These are phyloP conservation scores for Odontocerum albicorne DNA, from an alignment of 2,888 invertebrate species.

Conservation along the genomic window DNA sequence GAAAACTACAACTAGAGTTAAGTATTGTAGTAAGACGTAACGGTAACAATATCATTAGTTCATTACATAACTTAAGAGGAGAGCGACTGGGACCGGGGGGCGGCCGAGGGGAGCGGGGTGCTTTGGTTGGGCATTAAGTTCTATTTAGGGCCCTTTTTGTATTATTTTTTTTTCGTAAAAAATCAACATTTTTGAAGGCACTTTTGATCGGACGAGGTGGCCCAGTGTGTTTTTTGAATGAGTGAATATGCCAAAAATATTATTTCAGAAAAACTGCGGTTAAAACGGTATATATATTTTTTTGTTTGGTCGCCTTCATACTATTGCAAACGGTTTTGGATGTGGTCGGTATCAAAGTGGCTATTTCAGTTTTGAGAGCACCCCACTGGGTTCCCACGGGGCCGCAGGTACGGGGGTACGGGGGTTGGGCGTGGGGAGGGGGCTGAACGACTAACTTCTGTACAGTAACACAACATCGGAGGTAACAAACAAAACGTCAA, in stretches of 20 bases:
- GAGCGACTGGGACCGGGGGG: slow-evolving; percentile 23
- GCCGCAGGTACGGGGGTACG: slow-evolving; percentile 4
- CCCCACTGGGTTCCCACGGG: slow-evolving; percentile 44
- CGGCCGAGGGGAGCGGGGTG: slow-evolving; percentile 45
- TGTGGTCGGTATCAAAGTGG: slow-evolving; percentile 60
- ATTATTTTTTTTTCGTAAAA: slow-evolving; percentile 77
- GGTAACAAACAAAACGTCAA: slow-evolving; percentile 27
- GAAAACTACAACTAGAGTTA: slow-evolving; percentile 34
- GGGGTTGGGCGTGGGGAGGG: neutral
- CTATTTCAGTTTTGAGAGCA: slow-evolving; percentile 76
- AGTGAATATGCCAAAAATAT: slow-evolving; percentile 32
- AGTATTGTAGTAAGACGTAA: slow-evolving; percentile 27
- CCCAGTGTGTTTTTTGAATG: slow-evolving; percentile 77
- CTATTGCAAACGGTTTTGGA: slow-evolving; percentile 78
- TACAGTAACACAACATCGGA: slow-evolving; percentile 31
- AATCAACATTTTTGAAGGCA: slow-evolving; percentile 89
- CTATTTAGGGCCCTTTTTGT: slow-evolving; percentile 88
- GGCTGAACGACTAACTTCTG: slow-evolving; percentile 26
- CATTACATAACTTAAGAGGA: slow-evolving; percentile 28
- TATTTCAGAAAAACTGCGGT: slow-evolving; percentile 38
- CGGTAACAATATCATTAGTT: slow-evolving; percentile 33
- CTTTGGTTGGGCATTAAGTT: slow-evolving; percentile 72
- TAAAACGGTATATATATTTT: slow-evolving; percentile 50
- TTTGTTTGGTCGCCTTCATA: slow-evolving; percentile 71
- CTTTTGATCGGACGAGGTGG: slow-evolving; percentile 93